Evolutionary conservation across 2,888 invertebrate genomes (phyloP).

Genomic region (Drosophila algonquin): DNA sequence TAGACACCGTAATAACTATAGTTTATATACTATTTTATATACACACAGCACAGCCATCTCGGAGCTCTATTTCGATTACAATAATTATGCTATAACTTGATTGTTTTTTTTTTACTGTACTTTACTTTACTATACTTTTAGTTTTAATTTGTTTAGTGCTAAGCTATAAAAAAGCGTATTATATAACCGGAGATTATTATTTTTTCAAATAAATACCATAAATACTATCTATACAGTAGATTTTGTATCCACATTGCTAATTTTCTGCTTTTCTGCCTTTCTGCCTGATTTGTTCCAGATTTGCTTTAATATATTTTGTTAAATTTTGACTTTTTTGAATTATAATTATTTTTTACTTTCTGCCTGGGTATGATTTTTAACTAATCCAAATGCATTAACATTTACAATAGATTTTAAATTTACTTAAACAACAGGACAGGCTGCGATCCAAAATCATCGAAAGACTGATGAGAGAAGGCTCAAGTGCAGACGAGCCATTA

Average conservation of each 20-base stretch:
- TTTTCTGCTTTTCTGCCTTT: background rate
- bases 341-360: constrained; percentile 23
- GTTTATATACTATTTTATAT: constrained; percentile 21
- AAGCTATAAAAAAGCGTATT: constrained; percentile 32
- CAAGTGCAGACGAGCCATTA: constrained; percentile 94
- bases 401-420: constrained; percentile 81
- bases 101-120: constrained; percentile 1
- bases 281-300: background rate
- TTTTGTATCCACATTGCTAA: background rate
- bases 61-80: constrained; percentile 22
- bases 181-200: constrained; percentile 35
- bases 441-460: constrained; percentile 92
- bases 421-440: constrained; percentile 86
- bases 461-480: constrained; percentile 91
- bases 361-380: constrained; percentile 43
- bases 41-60: constrained; percentile 37
- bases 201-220: constrained; percentile 30
- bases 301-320: constrained; percentile 12
- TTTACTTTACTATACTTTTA: constrained; percentile 13
- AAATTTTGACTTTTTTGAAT: constrained; percentile 3
- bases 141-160: constrained; percentile 24
- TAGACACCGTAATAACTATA: constrained; percentile 4
- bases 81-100: constrained; percentile 11
- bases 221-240: constrained; percentile 9
- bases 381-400: constrained; percentile 65